Percentiles rank a stretch among this genome's conserved stretches.
Evolutionary conservation across 2,113 vertebrate genomes (phyloP).

Genomic region (Seriola quinqueradiata): DNA sequence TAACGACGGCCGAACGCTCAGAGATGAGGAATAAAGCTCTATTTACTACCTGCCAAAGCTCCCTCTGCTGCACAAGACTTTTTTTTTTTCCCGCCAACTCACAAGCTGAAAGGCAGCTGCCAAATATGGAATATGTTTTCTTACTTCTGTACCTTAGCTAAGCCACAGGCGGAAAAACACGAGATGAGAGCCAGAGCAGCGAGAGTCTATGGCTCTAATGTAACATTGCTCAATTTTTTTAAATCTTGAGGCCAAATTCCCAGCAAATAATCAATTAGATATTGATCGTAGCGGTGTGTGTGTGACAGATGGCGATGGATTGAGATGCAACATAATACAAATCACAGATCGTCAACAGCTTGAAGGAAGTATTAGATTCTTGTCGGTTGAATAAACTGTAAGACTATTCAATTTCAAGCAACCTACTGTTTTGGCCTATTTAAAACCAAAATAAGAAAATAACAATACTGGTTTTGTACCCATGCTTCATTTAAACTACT

Average conservation of each 20-base stretch:
- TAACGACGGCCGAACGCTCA: constrained; percentile 1
- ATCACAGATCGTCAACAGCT: constrained; percentile 20
- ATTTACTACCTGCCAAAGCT: constrained; percentile 53
- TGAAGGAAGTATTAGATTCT: constrained; percentile 30
- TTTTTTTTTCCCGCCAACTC: constrained; percentile 41
- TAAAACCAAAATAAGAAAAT: constrained; percentile 1
- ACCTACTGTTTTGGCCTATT: constrained; percentile 24
- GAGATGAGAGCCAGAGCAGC: constrained; percentile 29
- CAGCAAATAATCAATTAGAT: constrained; percentile 6
- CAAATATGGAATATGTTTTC: constrained; percentile 37
- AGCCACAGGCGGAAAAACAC: constrained; percentile 39
- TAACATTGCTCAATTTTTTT: constrained; percentile 3
- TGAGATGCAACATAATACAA: constrained; percentile 31
- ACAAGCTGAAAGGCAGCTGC: constrained; percentile 42
- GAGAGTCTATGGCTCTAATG: neutral
- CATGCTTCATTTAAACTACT: constrained; percentile 29
- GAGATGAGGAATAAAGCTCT: constrained; percentile 47
- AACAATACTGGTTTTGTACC: constrained; percentile 36
- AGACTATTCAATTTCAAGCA: constrained; percentile 40
- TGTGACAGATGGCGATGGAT: constrained; percentile 3
- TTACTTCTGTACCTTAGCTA: constrained; percentile 27
- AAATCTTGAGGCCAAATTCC: constrained; percentile 37
- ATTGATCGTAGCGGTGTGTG: neutral
- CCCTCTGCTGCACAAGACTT: constrained; percentile 25
- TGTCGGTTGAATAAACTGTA: constrained; percentile 25